Conservation (phyloP, 1,140 invertebrate species). For the Meloidogyne hapla region DNA sequence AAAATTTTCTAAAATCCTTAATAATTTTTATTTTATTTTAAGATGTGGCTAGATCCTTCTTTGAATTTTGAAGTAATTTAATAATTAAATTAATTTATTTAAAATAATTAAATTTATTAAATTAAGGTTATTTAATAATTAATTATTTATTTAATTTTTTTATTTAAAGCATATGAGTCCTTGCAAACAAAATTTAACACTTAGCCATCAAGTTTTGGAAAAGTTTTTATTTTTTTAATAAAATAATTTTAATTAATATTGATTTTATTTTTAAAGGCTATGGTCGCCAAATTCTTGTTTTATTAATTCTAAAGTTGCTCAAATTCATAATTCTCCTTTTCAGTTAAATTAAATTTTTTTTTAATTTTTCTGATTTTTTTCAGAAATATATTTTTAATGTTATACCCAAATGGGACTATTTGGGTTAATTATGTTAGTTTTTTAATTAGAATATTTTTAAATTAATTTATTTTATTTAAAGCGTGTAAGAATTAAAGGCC, state of each 20-base stretch:
- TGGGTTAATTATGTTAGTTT: constrained; percentile 61
- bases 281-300: constrained; percentile 63
- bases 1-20: too few species aligned
- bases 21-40: not conserved
- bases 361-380: constrained; percentile 26
- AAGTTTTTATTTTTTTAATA: constrained; percentile 23
- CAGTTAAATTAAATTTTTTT: constrained; percentile 40
- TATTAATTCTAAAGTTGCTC: constrained; percentile 58
- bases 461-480: constrained; percentile 29
- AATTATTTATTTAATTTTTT: not conserved
- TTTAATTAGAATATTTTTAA: not conserved
- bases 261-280: constrained; percentile 57
- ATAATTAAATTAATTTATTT: not conserved
- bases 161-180: constrained; percentile 54
- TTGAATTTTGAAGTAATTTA: constrained; percentile 54
- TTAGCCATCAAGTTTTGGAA: constrained; percentile 32
- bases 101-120: too few species aligned
- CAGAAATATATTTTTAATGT: constrained; percentile 61
- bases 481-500: constrained; percentile 62
- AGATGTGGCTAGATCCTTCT: constrained; percentile 54
- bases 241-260: constrained; percentile 23
- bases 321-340: constrained; percentile 63
- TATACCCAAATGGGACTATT: constrained; percentile 60
- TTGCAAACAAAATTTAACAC: constrained; percentile 62
- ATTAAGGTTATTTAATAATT: too few species aligned